Evolutionary conservation across 2,888 invertebrate species (phyloP), one percentile per base, ranked within the genome.

Genomic region (Mechanitis mazaeus): DNA sequence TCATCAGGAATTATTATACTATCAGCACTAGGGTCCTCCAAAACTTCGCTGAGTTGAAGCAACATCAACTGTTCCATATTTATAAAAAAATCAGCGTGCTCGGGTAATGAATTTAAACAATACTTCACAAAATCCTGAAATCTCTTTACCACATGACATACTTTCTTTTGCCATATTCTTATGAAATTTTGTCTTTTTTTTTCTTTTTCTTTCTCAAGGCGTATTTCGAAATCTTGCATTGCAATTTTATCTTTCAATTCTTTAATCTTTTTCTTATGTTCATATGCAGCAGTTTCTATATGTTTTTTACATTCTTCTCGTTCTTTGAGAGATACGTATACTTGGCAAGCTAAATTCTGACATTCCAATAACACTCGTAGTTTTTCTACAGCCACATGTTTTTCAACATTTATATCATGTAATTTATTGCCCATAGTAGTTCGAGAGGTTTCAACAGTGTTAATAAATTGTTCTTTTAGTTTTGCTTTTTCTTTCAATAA

Each of bases 311-410:
- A 81, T 64, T 78, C 81, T 61, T 85, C 83, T 64, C 78, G 76
- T 71, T 90, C 90, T 72, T 86, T 88, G 20, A 87, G 62, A n/a
- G 87, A 84, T 1, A 88, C 83, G 67, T 89, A 90, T 6, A 85
- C 75, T 74, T 85, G 82, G 73, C 89, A 88, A 6, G 89, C 89
- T n/a, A 88, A 71, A 59, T 84, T 88, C 70, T 84, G 83, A 66
- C 82, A 83, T 71, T 85, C 78, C 2, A 87, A 71, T 33, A 80
- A 69, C 46, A 82, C 72, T 59, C 83, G 73, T 12, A 85, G 55
- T 57, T 84, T 88, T 66, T 87, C 85, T 60, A 87, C 68, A 35
- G 81, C 79, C n/a, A 76, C 60, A 66, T 85, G 83, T 72, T 88
- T 89, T 61, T 88, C 87, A 2, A 83, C 68, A 20, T 83, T 83